A percentile compares a stretch with the other conserved stretches of the same genome.
phyloP scores from a whole-genome alignment of 1,140 invertebrate genomes.

The Periplaneta americana region DNA sequence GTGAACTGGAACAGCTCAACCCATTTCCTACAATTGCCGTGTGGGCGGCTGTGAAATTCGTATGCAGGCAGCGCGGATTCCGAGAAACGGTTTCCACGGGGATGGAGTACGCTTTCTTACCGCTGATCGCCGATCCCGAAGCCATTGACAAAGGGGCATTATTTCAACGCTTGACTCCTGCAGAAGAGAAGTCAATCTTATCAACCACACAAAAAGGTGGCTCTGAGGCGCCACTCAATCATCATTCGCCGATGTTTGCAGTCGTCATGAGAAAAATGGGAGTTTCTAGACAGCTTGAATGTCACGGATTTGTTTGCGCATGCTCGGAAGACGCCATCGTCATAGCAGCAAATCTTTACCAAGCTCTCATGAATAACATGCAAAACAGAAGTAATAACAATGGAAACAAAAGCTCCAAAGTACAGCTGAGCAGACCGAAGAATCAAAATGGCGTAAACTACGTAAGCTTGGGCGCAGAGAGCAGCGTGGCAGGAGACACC shows the following conservation, averaged over 20 bases:
- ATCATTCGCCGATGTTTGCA: conserved; percentile 66
- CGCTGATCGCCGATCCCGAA: conserved; percentile 78
- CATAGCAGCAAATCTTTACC: conserved; percentile 83
- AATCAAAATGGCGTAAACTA: conserved; percentile 64
- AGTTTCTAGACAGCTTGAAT: conserved; percentile 72
- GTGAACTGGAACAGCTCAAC: conserved; percentile 51
- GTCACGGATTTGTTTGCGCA: conserved; percentile 85
- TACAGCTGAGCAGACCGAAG: conserved; percentile 46
- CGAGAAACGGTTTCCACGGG: background rate
- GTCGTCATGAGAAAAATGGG: conserved; percentile 82
- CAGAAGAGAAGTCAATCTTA: conserved; percentile 36
- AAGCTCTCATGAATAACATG: conserved; percentile 76
- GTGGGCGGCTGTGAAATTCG: conserved; percentile 81
- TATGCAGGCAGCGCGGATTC: conserved; percentile 26
- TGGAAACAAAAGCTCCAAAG: background rate
- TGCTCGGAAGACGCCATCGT: conserved; percentile 79
- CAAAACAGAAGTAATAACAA: conserved; percentile 24
- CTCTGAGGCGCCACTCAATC: background rate
- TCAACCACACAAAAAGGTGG: background rate
- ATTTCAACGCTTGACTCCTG: conserved; percentile 41
- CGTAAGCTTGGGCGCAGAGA: conserved; percentile 53
- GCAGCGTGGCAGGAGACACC: conserved; percentile 26
- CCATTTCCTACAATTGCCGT: conserved; percentile 86
- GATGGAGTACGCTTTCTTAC: conserved; percentile 67
- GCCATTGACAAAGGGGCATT: conserved; percentile 65